Percentiles rank a stretch among this genome's conserved stretches.
Conservation (phyloP, 2,888 invertebrate genomes). For the Melieria omissa region DNA sequence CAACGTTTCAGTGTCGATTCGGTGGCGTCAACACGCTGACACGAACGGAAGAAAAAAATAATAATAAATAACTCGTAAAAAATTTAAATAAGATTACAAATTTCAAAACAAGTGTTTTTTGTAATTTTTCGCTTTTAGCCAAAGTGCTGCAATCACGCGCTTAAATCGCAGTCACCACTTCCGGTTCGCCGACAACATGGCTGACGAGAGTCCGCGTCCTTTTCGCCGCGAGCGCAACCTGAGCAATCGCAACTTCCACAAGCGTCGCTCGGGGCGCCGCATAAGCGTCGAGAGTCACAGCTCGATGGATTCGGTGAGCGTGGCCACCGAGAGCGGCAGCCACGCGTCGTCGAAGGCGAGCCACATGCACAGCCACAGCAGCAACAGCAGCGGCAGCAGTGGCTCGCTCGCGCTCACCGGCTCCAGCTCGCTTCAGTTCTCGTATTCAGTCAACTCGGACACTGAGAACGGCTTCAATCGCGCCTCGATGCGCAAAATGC, state of each 20-base stretch:
- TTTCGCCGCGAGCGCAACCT: conserved; percentile 61
- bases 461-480: conserved; percentile 60
- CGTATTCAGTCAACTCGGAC: conserved; percentile 62
- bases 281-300: conserved; percentile 48
- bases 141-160: not conserved
- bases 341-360: conserved; percentile 27
- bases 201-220: conserved; percentile 58
- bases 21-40: too few species aligned
- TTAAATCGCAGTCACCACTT: not conserved
- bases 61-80: not conserved
- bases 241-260: conserved; percentile 60
- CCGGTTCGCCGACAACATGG: conserved; percentile 45
- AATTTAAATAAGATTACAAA: not conserved
- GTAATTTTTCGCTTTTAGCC: not conserved
- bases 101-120: not conserved
- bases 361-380: conserved; percentile 40
- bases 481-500: conserved; percentile 56
- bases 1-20: too few species aligned
- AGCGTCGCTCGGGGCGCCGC: conserved; percentile 56
- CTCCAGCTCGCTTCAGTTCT: conserved; percentile 53
- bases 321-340: conserved; percentile 4
- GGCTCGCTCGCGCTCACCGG: conserved; percentile 29
- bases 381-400: conserved; percentile 43
- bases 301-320: conserved; percentile 41
- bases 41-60: not conserved